Conservation (phyloP, 2,888 invertebrate genomes). For the Hyposoter dolosus region DNA sequence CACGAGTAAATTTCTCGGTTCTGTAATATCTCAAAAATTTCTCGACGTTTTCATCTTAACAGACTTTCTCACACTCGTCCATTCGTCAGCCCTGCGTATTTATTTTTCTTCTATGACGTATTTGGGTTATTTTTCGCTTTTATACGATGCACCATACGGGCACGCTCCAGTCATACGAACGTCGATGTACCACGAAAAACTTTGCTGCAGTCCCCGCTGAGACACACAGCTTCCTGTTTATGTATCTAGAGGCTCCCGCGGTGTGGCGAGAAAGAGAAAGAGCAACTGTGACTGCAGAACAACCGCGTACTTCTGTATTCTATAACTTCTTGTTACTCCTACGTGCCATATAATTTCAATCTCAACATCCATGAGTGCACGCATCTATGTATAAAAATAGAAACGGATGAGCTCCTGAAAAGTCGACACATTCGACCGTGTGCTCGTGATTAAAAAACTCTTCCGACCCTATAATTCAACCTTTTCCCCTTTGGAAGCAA, state of each 20-base stretch:
- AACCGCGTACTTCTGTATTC: constrained; percentile 35
- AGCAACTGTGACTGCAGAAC: constrained; percentile 1
- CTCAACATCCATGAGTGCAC: constrained; percentile 9
- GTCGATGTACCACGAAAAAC: constrained; percentile 39
- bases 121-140: constrained; percentile 29
- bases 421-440: constrained; percentile 27
- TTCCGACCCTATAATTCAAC: not conserved
- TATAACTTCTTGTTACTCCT: constrained; percentile 20
- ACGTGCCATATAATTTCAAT: constrained; percentile 39
- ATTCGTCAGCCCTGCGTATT: constrained; percentile 33
- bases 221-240: constrained; percentile 64
- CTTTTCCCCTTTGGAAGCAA: not conserved
- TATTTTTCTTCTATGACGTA: constrained; percentile 46
- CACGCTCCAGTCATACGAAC: constrained; percentile 4
- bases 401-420: not conserved
- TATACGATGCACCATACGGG: constrained; percentile 14
- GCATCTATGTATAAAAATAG: not conserved
- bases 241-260: constrained; percentile 57
- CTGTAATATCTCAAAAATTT: constrained; percentile 7
- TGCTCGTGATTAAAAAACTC: constrained; percentile 26
- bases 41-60: constrained; percentile 12
- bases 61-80: constrained; percentile 24
- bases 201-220: constrained; percentile 49
- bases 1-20: not conserved
- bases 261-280: constrained; percentile 20